These are phyloP conservation scores for Macquaria ambigua DNA, from an alignment of 2,113 vertebrate genomes.

Conservation along the genomic window DNA sequence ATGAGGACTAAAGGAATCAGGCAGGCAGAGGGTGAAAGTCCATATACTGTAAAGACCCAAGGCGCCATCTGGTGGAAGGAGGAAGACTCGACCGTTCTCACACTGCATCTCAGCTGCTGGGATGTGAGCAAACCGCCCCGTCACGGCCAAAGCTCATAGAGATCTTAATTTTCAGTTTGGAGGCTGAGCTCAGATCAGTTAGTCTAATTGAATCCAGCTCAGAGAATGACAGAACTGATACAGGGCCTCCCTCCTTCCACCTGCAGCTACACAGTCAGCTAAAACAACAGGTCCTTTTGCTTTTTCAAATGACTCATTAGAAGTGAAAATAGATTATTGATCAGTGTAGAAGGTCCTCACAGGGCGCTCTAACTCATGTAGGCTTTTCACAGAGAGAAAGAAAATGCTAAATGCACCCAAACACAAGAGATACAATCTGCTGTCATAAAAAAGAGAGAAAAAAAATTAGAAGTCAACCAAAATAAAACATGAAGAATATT, in stretches of 20 bases:
- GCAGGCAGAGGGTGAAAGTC: slow-evolving; percentile 84
- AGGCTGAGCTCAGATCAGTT: slow-evolving; percentile 27
- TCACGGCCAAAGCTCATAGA: not conserved
- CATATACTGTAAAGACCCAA: slow-evolving; percentile 80
- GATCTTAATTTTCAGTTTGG: not conserved
- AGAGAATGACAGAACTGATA: not conserved
- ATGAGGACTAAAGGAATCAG: slow-evolving; percentile 85
- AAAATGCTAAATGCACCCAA: slow-evolving; percentile 83
- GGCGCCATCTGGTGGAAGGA: slow-evolving; percentile 64
- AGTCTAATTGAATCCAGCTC: not conserved
- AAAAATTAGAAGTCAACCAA: slow-evolving; percentile 70
- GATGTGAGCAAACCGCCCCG: not conserved
- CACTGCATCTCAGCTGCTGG: not conserved
- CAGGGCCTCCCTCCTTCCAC: slow-evolving; percentile 53
- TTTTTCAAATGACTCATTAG: slow-evolving; percentile 74
- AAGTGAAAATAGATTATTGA: slow-evolving; percentile 73
- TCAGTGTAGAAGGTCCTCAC: slow-evolving; percentile 77
- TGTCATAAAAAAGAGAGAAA: slow-evolving; percentile 77
- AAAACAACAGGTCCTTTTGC: slow-evolving; percentile 82
- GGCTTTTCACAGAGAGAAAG: slow-evolving; percentile 82
- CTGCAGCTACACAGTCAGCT: slow-evolving; percentile 64
- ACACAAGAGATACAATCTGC: slow-evolving; percentile 87
- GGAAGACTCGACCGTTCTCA: slow-evolving; percentile 5
- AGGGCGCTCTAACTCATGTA: slow-evolving; percentile 76
- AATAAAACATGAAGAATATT: slow-evolving; percentile 71